Percentiles rank a stretch among this genome's conserved stretches.
phyloP scores from a whole-genome alignment of 2,113 vertebrate species.

The Pachypanchax playfairii region DNA sequence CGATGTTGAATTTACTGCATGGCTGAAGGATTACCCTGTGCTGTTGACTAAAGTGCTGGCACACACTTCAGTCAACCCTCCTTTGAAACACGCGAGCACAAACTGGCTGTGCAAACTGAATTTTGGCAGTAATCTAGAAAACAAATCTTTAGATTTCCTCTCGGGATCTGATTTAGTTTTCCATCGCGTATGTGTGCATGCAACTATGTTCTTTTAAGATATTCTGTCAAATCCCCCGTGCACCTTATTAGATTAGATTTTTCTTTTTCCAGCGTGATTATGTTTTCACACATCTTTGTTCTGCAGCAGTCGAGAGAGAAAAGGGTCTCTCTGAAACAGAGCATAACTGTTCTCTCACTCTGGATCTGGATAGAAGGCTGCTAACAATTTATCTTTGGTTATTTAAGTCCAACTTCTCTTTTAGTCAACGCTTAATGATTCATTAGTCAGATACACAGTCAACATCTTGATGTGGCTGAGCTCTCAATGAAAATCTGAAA shows the following conservation, averaged over 20 bases:
- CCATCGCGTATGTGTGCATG: constrained; percentile 17
- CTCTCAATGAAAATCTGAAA: constrained; percentile 16
- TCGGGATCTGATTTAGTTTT: constrained; percentile 21
- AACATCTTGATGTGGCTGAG: constrained; percentile 11
- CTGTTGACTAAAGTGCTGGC: background rate
- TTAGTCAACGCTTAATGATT: constrained; percentile 12
- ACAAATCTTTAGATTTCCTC: constrained; percentile 18
- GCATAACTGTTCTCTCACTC: constrained; percentile 1
- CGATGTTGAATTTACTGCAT: constrained; percentile 5
- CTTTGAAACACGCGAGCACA: background rate
- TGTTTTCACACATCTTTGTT: constrained; percentile 36
- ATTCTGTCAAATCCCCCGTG: constrained; percentile 9
- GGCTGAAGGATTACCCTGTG: background rate
- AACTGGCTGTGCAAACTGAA: constrained; percentile 4
- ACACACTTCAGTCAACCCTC: constrained; percentile 9
- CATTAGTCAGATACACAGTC: constrained; percentile 40
- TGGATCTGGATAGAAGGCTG: constrained; percentile 28
- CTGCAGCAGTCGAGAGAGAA: constrained; percentile 5
- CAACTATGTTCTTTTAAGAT: constrained; percentile 24
- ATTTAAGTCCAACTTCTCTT: constrained; percentile 24
- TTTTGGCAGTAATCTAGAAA: constrained; percentile 13
- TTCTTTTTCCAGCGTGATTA: constrained; percentile 18
- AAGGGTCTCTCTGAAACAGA: constrained; percentile 1
- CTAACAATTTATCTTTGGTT: constrained; percentile 24
- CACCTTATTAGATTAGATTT: constrained; percentile 29